A percentile compares a stretch with the other conserved stretches of the same genome.
Conservation (phyloP, 2,888 invertebrate genomes). For the Cremastobaeus sp. region DNA sequence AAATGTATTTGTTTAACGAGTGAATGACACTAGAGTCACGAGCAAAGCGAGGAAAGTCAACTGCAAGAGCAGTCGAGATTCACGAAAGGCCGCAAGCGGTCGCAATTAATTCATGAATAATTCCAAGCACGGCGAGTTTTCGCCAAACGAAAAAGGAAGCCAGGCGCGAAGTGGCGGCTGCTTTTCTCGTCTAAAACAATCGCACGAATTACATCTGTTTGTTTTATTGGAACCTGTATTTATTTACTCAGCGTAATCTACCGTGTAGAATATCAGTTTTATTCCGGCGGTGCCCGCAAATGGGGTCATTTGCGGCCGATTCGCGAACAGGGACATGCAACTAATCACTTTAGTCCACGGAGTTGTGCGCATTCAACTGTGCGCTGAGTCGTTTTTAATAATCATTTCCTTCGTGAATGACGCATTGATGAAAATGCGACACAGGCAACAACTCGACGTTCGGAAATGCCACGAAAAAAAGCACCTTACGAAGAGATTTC, state of each 20-base stretch:
- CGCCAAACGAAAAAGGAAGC: conserved; percentile 51
- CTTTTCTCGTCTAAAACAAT: conserved; percentile 44
- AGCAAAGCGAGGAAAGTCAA: conserved; percentile 47
- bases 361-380: not conserved
- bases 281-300: not conserved
- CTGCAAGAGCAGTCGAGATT: conserved; percentile 51
- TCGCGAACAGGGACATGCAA: too few relatives aligned
- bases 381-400: not conserved
- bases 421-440: not conserved
- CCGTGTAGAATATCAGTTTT: conserved; percentile 21
- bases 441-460: not conserved
- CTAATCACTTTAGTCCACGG: not conserved
- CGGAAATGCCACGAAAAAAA: conserved; percentile 19
- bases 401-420: not conserved
- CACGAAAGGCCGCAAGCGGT: conserved; percentile 46
- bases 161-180: conserved; percentile 48
- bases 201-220: conserved; percentile 37
- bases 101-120: conserved; percentile 63
- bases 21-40: conserved; percentile 46
- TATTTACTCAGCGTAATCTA: conserved; percentile 27
- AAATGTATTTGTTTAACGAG: conserved; percentile 44
- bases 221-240: conserved; percentile 38
- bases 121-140: conserved; percentile 53
- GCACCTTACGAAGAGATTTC: conserved; percentile 63
- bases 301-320: not conserved